phyloP scores from a whole-genome alignment of 1,140 invertebrate genomes.

The Dendrolimus punctatus region DNA sequence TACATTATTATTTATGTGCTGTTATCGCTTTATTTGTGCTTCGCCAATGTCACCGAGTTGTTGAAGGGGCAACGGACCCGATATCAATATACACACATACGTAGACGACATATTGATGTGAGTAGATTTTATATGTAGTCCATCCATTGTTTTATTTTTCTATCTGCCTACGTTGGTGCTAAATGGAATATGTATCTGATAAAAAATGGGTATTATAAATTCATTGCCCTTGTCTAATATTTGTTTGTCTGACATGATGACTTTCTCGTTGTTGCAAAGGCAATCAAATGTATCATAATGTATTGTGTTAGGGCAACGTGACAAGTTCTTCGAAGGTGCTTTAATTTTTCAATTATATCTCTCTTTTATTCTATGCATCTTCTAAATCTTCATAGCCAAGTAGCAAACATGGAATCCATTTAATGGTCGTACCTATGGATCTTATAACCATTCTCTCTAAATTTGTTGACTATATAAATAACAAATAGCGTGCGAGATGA shows the following conservation, averaged over 20 bases:
- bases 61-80: slow-evolving; percentile 60
- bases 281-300: too few species aligned
- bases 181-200: slow-evolving; percentile 51
- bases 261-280: too few species aligned
- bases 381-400: too few species aligned
- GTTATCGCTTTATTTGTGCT: slow-evolving; percentile 63
- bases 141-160: slow-evolving; percentile 20
- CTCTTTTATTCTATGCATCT: too few species aligned
- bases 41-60: slow-evolving; percentile 67
- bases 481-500: too few species aligned
- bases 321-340: too few species aligned
- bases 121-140: slow-evolving; percentile 1
- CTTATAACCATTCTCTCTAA: too few species aligned
- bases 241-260: slow-evolving; percentile 6
- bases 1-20: slow-evolving; percentile 40
- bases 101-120: slow-evolving; percentile 4
- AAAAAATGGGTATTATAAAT: slow-evolving; percentile 55
- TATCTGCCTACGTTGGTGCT: slow-evolving; percentile 23
- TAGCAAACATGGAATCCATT: too few species aligned
- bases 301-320: too few species aligned
- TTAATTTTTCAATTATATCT: too few species aligned
- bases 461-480: too few species aligned
- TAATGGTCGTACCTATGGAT: too few species aligned
- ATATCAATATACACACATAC: slow-evolving; percentile 33
- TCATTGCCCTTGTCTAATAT: slow-evolving; percentile 56